A percentile compares a stretch with the other conserved stretches of the same genome.
Evolutionary conservation across 2,113 vertebrate genomes (phyloP).

Genomic region (Haliaeetus leucogaster): DNA sequence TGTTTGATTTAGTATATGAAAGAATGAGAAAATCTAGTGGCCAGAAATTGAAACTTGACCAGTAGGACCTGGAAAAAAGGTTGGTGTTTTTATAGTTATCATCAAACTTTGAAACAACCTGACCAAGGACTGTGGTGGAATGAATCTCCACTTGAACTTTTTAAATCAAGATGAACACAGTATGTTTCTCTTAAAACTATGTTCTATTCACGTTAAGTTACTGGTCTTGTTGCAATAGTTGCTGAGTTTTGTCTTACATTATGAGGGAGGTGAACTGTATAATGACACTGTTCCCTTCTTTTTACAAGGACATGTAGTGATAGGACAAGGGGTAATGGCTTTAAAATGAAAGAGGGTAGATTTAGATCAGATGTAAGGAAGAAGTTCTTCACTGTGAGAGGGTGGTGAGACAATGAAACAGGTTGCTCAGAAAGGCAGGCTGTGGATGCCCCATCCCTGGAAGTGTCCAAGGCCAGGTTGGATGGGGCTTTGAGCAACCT

Average conservation of each 20-base stretch:
- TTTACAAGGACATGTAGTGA: no score
- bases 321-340: no score
- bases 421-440: no score
- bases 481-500: no score
- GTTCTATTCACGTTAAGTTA: not conserved
- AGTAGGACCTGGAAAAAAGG: not conserved
- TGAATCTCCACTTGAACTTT: not conserved
- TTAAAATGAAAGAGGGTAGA: no score
- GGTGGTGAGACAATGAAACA: no score
- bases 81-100: not conserved
- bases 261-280: not conserved
- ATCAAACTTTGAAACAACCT: not conserved
- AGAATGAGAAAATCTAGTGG: not conserved
- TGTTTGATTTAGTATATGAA: not conserved
- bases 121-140: not conserved
- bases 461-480: no score
- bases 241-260: not conserved
- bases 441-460: no score
- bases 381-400: no score
- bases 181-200: not conserved
- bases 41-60: not conserved
- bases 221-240: not conserved
- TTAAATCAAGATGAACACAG: not conserved
- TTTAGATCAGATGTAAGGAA: no score
- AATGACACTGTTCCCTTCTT: not conserved